Base-by-base conservation (phyloP, 1,140 invertebrate genomes). In the Nephila pilipes region DNA sequence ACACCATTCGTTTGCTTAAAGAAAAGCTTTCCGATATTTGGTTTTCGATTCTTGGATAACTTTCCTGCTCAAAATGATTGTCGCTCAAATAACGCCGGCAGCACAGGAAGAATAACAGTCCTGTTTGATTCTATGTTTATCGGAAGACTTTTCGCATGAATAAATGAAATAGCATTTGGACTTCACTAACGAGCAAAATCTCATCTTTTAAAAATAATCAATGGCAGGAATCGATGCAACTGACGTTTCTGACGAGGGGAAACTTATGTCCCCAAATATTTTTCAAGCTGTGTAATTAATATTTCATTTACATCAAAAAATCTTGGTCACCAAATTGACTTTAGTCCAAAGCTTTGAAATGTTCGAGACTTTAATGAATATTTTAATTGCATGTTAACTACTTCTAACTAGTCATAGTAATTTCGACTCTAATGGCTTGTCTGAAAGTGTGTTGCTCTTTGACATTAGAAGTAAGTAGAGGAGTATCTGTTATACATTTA, bases 121-220 rank as follows among this genome's bases (percentile, higher is more conserved):
- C 85, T 87, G 14, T 63, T 60, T 20, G 58, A 75, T 75, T 75
- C 69, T 75, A n/a, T n/a, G 69, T 75, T 75, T 75, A 75, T 75
- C 18, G 69, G 29, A 5, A 75, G 69, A 55, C n/a, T 83, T 83
- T 57, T 83, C 32, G 1, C 32, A 63, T 60, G 89, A 91, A 91
- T 91, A 91, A 91, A 63, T 83, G 57, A 91, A 91, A 91, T 79
- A 83, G 57, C 12, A 29, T 65, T 81, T 38, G 80, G 22, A 91
- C 89, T 83, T 91, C 89, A 83, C 83, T 91, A 63, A 60, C 36
- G 55, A 79, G n/a, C 25, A 57, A 63, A 79, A 54, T 83, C 58
- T 55, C 80, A 91, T 91, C 89, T 55, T 91, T 91, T 91, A 83
- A 91, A 91, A 91, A 58, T 91, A 91, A 91, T 91, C 89, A 32